Conservation (phyloP, 2,888 invertebrate genomes). For the Cephus nigrinus region DNA sequence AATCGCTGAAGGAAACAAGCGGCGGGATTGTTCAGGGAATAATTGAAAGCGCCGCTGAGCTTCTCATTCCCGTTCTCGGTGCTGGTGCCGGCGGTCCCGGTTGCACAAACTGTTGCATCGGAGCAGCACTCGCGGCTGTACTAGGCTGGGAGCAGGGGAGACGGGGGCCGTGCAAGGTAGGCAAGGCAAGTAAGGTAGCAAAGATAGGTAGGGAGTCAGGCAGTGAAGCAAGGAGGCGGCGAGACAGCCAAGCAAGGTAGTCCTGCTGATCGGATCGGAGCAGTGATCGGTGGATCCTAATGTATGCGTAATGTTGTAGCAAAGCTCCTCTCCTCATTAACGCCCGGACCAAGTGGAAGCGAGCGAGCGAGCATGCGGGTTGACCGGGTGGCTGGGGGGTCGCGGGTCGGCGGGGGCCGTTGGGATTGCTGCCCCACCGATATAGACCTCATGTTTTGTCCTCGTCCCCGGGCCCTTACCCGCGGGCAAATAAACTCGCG, state of each 20-base stretch:
- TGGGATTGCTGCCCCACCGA: conserved; percentile 26
- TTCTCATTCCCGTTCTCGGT: conserved; percentile 62
- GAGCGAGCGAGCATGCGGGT: neutral
- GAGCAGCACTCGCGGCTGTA: conserved; percentile 17
- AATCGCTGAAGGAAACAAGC: conserved; percentile 66
- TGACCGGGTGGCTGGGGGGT: conserved; percentile 10
- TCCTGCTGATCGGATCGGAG: conserved; percentile 53
- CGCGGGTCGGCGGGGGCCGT: conserved; percentile 9
- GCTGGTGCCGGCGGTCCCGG: conserved; percentile 27
- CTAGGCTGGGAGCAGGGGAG: neutral
- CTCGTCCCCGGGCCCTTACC: conserved; percentile 30
- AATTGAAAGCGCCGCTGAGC: conserved; percentile 67
- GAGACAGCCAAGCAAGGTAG: conserved; percentile 26
- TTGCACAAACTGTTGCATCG: conserved; percentile 16
- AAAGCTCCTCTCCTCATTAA: conserved; percentile 60
- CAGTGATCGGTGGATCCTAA: conserved; percentile 59
- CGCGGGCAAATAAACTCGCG: conserved; percentile 34
- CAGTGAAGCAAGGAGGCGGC: neutral
- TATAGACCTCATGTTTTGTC: conserved; percentile 59
- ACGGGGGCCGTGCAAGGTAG: neutral
- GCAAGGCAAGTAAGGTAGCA: neutral
- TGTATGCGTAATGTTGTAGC: conserved; percentile 62
- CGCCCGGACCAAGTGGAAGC: conserved; percentile 45
- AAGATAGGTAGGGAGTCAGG: neutral
- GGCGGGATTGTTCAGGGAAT: conserved; percentile 66